phyloP scores from a whole-genome alignment of 2,797 vertebrate species.

The Chlorospingus flavigularis region DNA sequence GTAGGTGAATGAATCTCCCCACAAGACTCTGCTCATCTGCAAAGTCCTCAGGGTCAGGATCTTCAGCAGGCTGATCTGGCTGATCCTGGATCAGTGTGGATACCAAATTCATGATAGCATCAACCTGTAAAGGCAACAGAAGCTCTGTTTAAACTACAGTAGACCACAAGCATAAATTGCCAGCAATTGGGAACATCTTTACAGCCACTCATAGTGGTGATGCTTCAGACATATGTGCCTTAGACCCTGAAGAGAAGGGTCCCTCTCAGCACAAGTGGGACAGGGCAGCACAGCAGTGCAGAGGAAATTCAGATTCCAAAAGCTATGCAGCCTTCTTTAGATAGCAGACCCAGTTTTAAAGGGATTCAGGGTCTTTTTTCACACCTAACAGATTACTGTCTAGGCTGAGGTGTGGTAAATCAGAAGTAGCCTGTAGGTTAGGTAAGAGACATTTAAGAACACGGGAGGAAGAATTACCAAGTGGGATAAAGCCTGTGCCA shows the following conservation, averaged over 20 bases:
- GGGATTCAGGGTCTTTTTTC: neutral
- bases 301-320: neutral
- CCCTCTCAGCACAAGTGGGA: neutral
- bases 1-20: conserved; percentile 94
- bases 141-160: neutral
- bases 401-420: neutral
- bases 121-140: conserved; percentile 79
- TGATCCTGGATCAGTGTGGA: conserved; percentile 96
- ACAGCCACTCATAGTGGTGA: neutral
- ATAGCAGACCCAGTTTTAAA: neutral
- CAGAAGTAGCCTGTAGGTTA: neutral
- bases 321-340: neutral
- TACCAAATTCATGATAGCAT: conserved; percentile 92
- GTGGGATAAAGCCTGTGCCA: neutral
- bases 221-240: neutral
- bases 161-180: neutral
- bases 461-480: fast-evolving
- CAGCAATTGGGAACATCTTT: neutral
- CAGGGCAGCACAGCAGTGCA: neutral
- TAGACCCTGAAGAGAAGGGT: neutral
- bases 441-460: neutral
- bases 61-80: conserved; percentile 94
- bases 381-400: neutral
- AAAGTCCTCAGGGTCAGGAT: conserved; percentile 97
- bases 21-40: conserved; percentile 98